A percentile compares a stretch with the other conserved stretches of the same genome.
phyloP scores from a whole-genome alignment of 1,140 invertebrate genomes.

The Eupeodes corollae region DNA sequence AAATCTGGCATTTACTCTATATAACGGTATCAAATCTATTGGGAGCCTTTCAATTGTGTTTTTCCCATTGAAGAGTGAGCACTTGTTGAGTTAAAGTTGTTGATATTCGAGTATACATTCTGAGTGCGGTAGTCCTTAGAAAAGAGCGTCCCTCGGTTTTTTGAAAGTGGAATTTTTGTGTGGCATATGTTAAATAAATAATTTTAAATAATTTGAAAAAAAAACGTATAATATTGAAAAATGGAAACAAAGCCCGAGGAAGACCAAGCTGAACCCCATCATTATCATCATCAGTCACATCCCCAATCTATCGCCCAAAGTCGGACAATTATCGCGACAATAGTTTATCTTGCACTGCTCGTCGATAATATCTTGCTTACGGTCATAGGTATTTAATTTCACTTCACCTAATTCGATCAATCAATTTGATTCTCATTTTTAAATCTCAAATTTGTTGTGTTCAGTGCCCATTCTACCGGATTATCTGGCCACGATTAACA shows the following conservation, averaged over 20 bases:
- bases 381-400: slow-evolving; percentile 62
- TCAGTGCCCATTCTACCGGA: slow-evolving; percentile 79
- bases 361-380: slow-evolving; percentile 67
- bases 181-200: too few relatives aligned
- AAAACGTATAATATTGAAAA: too few relatives aligned
- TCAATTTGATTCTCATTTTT: slow-evolving; percentile 3
- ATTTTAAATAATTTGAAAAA: too few relatives aligned
- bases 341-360: slow-evolving; percentile 56
- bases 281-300: background rate
- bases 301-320: slow-evolving; percentile 13
- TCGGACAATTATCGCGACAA: slow-evolving; percentile 38
- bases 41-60: slow-evolving; percentile 28
- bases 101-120: too few relatives aligned
- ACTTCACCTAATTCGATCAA: background rate
- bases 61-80: slow-evolving; percentile 22
- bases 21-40: slow-evolving; percentile 1
- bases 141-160: too few relatives aligned
- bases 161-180: too few relatives aligned
- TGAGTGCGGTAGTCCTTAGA: background rate
- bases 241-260: too few relatives aligned
- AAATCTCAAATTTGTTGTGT: slow-evolving; percentile 19
- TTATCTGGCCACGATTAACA: slow-evolving; percentile 53
- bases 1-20: too few relatives aligned
- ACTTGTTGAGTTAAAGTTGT: slow-evolving; percentile 25
- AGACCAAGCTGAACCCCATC: too few relatives aligned